These are phyloP conservation scores for Leptinotarsa tumamoca DNA, from an alignment of 2,888 invertebrate species.

Conservation along the genomic window DNA sequence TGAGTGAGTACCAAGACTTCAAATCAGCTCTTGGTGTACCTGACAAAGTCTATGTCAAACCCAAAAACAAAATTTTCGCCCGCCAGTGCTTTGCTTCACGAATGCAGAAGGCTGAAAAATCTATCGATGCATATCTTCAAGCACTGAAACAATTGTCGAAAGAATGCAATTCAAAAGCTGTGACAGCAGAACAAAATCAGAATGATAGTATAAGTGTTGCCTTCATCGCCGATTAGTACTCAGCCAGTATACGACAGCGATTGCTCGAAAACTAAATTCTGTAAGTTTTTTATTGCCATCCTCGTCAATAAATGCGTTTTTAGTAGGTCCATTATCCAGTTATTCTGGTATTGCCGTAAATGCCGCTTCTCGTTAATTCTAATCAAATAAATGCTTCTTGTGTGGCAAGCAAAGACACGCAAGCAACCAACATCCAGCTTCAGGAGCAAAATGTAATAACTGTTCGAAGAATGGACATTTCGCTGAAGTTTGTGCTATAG, in stretches of 20 bases:
- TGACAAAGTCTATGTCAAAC: background rate
- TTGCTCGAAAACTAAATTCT: background rate
- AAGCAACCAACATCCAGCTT: background rate
- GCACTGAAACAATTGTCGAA: conserved; percentile 59
- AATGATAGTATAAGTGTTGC: background rate
- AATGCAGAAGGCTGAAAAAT: background rate
- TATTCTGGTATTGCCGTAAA: background rate
- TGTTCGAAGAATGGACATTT: background rate
- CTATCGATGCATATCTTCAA: background rate
- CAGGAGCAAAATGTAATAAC: background rate
- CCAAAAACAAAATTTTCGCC: background rate
- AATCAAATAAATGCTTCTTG: background rate
- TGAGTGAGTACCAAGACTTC: too few species aligned
- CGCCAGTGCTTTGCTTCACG: background rate
- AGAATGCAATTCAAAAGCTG: conserved; percentile 79
- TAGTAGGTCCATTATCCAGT: background rate
- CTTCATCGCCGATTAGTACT: background rate
- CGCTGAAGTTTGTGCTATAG: background rate
- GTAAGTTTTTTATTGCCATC: background rate
- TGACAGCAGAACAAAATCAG: background rate
- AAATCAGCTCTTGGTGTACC: background rate
- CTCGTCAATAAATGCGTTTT: background rate
- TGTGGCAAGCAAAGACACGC: background rate
- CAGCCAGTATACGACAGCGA: background rate
- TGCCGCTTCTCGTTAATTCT: background rate